Base-by-base conservation (phyloP, 53 echinoderm and acorn worm genomes). In the Holothuria scabra region DNA sequence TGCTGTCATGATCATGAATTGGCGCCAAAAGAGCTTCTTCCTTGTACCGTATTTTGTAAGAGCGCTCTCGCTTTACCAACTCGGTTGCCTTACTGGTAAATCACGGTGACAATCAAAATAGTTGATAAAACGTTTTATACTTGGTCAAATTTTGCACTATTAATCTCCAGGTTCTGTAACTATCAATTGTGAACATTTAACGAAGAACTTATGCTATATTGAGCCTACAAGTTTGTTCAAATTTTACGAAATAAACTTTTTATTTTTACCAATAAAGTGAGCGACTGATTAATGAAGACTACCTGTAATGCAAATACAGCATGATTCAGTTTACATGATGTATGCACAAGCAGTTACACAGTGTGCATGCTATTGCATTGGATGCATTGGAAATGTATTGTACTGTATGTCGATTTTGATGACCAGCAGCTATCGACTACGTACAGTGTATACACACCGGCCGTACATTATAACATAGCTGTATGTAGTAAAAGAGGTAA, bases 271-370 rank as follows among this genome's bases (percentile, higher is more conserved):
- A 20, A 29, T 16, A 33, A 71, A 12, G 44, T 21, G 46, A 71
- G 41, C 23, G 71, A 41, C 71, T 71, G 71, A 32, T 46, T 71
- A 18, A 9, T 48, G 11, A 24, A 71, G 71, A 19, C 71, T 71
- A 71, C n/a, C n/a, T 2, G 71, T 20, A 20, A 67, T 67, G 37
- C 71, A 71, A 71, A 71, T 71, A 32, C 71, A 32, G 71, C 71
- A 71, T 71, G 71, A 71, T 71, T 71, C 71, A 71, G 71, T 71
- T 41, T 48, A 48, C 33, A 32, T 46, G 46, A 71, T 71, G 44
- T 46, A 48, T 48, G 41, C 9, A 41, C 41, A 71, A 23, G 46
- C 22, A 69, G 6, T 14, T 69, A 21, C 69, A 21, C 44, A 20
- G 21, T 28, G 64, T 64, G n/a, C 65, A 24, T 65, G 7, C 21